Evolutionary conservation across 2,797 vertebrate species (phyloP), one percentile per base, ranked within the genome.

Genomic region (Pangasius mekongensis): DNA sequence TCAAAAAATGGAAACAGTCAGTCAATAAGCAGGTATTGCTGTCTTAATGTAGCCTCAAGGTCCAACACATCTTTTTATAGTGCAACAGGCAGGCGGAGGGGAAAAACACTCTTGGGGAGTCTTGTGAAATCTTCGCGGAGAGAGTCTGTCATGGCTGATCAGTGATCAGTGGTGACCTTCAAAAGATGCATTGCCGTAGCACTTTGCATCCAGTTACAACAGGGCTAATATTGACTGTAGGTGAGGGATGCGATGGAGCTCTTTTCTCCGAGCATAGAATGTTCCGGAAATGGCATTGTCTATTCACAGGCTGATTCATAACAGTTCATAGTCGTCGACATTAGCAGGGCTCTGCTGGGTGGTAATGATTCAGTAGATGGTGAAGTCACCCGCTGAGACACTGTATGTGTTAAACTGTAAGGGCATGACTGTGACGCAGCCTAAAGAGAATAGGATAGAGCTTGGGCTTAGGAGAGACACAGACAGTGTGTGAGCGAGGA

Each of bases 391-490:
- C 33, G 24, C 78, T 74, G 85, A 87, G 81, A 66, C 62, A 2
- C 83, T 82, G 87, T 77, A 71, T 87, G 83, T 87, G 76, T 84
- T 86, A 86, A 90, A 89, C 73, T 6, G 82, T 87, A 87, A 86
- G 82, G 84, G 78, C 76, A 86, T 87, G 89, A 91, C 60, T 83
- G 86, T 87, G 85, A 87, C 62, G 86, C 87, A 80, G 88, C 56
- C 86, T 88, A 73, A 84, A 83, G 54, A 43, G 88, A 73, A 89
- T 54, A 74, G 83, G 69, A 82, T 69, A 66, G 80, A 88, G 77
- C 84, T 67, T 74, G 14, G 84, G 84, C 52, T 60, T 81, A 39
- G 56, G 81, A 91, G 69, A 39, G 69, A 86, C 24, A 36, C 67
- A 77, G 86, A 74, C n/a, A 71, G 67, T 71, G 52, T 43, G 85